Conservation (phyloP, 2,888 invertebrate species). For the Eristalis arbustorum region DNA sequence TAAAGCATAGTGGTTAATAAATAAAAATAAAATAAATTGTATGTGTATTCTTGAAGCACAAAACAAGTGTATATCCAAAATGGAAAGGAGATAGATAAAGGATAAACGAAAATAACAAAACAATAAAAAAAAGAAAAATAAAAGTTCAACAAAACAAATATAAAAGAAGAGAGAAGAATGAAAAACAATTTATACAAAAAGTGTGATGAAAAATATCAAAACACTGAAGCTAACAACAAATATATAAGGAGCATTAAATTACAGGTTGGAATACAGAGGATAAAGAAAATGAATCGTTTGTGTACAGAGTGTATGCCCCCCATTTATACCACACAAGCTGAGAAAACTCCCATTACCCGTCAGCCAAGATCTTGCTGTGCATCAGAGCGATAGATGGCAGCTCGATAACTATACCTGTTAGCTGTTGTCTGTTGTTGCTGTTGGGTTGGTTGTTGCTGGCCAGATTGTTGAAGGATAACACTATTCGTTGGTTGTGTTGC, state of each 20-base stretch:
- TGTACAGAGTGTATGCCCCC: slow-evolving; percentile 40
- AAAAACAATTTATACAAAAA: slow-evolving; percentile 57
- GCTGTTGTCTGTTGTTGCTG: slow-evolving; percentile 73
- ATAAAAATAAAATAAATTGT: neutral
- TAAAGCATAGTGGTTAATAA: slow-evolving; percentile 23
- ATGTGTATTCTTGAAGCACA: neutral
- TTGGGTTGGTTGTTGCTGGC: slow-evolving; percentile 60
- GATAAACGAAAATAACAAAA: slow-evolving; percentile 11
- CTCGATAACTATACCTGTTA: slow-evolving; percentile 87
- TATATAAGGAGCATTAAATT: slow-evolving; percentile 19
- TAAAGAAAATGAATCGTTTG: slow-evolving; percentile 11
- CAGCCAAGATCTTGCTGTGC: slow-evolving; percentile 86
- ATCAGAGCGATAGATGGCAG: slow-evolving; percentile 85
- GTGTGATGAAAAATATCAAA: neutral
- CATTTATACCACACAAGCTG: slow-evolving; percentile 88
- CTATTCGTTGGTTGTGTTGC: slow-evolving; percentile 76
- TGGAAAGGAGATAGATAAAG: neutral
- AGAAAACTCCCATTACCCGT: slow-evolving; percentile 91
- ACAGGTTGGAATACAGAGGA: slow-evolving; percentile 20
- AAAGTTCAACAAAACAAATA: slow-evolving; percentile 29
- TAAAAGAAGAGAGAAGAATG: slow-evolving; percentile 11
- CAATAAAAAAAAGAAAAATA: slow-evolving; percentile 2
- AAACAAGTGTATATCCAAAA: neutral
- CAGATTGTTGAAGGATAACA: slow-evolving; percentile 74
- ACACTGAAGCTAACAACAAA: slow-evolving; percentile 27